Base-by-base conservation (phyloP, 2,888 invertebrate species). In the Acanthosepion lycidas region DNA sequence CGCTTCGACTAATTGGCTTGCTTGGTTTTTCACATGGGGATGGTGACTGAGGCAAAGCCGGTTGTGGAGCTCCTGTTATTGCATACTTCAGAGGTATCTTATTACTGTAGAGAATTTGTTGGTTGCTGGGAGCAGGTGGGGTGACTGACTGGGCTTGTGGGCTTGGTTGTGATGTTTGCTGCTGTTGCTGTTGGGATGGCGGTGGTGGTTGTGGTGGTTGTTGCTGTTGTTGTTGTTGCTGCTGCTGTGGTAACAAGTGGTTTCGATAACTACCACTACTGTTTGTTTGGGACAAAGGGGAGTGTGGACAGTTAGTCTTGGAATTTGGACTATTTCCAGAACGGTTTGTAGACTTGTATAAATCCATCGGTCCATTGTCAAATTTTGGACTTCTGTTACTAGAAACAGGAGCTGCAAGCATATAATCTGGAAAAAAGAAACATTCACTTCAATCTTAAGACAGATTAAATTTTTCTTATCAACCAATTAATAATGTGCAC, bases 251-350 rank as follows among this genome's bases (percentile, higher is more conserved):
- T 92, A 96, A 96, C 53, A 96, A 95, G 92, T 96, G 94, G 91
- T 95, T 95, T 42, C 96, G 95, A 95, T 96, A 96, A 94, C 96
- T 96, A 59, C 96, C 96, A 78, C 78, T 33, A 95, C 95, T 96
- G 94, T 95, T 96, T 64, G 95, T 96, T 9, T 96, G 95, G 33
- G 96, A 96, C 33, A 96, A 94, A 18, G 91, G 91, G 6, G 93
- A 93, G 55, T 94, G 49, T 28, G 95, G 94, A 51, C 95, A 95
- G 48, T 95, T 94, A 55, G 92, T 91, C 18, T 95, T 95, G 1
- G 94, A 91, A 18, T 91, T 94, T 51, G 95, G 95, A 26, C 94
- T 94, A 91, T 95, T 95, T 48, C 94, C 94, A 53, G 95, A 94
- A 64, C 95, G 94, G 9, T 95, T 95, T 3, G 95, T 93, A n/a